phyloP scores from a whole-genome alignment of 53 echinoderm and acorn worm genomes.

The Zoroaster sp. region DNA sequence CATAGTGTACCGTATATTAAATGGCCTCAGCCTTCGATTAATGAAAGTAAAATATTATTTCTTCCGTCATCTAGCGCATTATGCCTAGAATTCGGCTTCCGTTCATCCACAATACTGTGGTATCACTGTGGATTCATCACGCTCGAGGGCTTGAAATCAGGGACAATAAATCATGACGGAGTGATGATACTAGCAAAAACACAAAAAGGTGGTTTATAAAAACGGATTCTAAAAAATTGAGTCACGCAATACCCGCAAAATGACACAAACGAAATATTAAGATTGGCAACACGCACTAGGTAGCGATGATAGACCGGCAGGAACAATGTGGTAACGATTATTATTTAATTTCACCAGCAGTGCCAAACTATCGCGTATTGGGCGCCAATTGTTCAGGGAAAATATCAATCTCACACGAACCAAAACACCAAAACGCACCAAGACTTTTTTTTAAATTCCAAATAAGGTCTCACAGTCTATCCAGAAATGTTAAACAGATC shows the following conservation, averaged over 20 bases:
- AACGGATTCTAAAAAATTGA: neutral
- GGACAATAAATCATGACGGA: neutral
- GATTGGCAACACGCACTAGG: conserved; percentile 25
- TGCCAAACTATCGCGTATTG: conserved; percentile 35
- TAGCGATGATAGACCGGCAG: neutral
- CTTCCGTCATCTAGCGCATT: neutral
- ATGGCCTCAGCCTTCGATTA: neutral
- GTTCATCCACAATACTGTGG: neutral
- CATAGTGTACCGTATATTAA: neutral
- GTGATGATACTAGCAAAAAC: neutral
- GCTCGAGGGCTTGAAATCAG: neutral
- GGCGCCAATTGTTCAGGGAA: conserved; percentile 23
- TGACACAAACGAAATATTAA: neutral
- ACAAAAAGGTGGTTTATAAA: neutral
- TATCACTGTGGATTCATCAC: neutral
- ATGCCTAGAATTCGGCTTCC: neutral
- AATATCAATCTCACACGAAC: neutral
- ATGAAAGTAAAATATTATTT: conserved; percentile 23
- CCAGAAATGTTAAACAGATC: no score
- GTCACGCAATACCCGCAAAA: neutral
- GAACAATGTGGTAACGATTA: conserved; percentile 26
- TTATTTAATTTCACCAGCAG: neutral
- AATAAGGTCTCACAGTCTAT: no score
- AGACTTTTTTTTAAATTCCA: no score
- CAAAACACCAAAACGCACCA: neutral